A percentile compares a stretch with the other conserved stretches of the same genome.
Evolutionary conservation across 2,888 invertebrate genomes (phyloP).

Genomic region (Hydroisotoma schaefferi): DNA sequence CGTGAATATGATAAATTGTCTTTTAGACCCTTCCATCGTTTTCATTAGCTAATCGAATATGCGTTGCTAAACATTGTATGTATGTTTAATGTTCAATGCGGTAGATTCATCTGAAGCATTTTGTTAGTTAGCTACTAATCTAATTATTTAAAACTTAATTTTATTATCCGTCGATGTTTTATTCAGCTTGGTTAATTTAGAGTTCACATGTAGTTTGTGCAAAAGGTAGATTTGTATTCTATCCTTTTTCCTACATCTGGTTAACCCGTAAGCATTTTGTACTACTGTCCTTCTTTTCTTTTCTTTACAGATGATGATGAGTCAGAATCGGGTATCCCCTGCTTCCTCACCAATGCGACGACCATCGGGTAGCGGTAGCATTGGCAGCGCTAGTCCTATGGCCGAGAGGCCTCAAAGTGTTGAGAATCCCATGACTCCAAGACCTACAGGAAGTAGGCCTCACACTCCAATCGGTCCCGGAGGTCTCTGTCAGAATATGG

Average conservation of each 20-base stretch:
- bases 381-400: constrained; percentile 55
- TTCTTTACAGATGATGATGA: constrained; percentile 27
- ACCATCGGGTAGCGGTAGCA: constrained; percentile 56
- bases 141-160: no score
- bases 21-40: neutral
- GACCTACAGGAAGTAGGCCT: constrained; percentile 48
- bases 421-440: constrained; percentile 60
- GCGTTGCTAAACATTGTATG: no score
- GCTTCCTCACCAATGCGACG: constrained; percentile 50
- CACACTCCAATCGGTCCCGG: constrained; percentile 39
- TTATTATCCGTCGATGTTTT: no score
- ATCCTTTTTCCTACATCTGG: neutral
- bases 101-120: no score
- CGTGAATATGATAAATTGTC: neutral
- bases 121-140: no score
- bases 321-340: constrained; percentile 45
- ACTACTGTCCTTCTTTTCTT: no score
- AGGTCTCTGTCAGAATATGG: constrained; percentile 10
- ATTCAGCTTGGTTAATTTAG: no score
- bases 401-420: constrained; percentile 61
- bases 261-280: neutral
- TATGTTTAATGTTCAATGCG: no score
- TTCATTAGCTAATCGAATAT: no score
- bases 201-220: no score
- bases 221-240: neutral